Conservation (phyloP, 1,140 invertebrate species). For the Drosophila cardini region DNA sequence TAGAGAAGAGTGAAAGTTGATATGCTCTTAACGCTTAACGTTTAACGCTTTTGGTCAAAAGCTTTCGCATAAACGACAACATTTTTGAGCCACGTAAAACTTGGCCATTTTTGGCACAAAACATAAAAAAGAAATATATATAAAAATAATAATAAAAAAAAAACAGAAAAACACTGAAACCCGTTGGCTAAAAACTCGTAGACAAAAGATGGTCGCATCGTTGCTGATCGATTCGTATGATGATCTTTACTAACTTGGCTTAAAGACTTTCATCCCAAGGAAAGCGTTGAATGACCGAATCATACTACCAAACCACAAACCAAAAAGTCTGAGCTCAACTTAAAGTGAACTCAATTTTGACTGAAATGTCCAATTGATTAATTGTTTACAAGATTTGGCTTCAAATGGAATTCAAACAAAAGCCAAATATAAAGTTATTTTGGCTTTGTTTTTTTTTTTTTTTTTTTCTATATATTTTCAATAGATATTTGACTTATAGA, state of each 20-base stretch:
- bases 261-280: conserved; percentile 42
- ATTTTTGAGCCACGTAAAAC: conserved; percentile 36
- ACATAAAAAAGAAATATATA: conserved; percentile 3
- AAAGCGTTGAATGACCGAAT: conserved; percentile 34
- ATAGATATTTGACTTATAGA: conserved; percentile 15
- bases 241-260: conserved; percentile 6
- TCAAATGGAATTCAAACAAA: conserved; percentile 33
- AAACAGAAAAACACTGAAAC: conserved; percentile 9
- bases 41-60: conserved; percentile 47
- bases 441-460: too few species aligned
- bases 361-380: conserved; percentile 33
- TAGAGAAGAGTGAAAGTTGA: conserved; percentile 51
- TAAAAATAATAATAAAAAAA: not conserved
- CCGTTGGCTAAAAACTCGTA: conserved; percentile 29
- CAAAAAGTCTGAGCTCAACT: conserved; percentile 1
- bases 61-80: conserved; percentile 43
- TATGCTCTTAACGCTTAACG: conserved; percentile 18
- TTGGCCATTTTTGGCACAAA: conserved; percentile 31
- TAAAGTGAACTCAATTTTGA: conserved; percentile 23
- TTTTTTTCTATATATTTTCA: conserved; percentile 12
- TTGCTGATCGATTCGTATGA: conserved; percentile 20
- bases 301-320: not conserved
- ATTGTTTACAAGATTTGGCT: conserved; percentile 32
- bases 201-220: conserved; percentile 20
- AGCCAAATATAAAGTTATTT: conserved; percentile 8